Evolutionary conservation across 2,888 invertebrate species (phyloP).

Genomic region (Helleia helle): DNA sequence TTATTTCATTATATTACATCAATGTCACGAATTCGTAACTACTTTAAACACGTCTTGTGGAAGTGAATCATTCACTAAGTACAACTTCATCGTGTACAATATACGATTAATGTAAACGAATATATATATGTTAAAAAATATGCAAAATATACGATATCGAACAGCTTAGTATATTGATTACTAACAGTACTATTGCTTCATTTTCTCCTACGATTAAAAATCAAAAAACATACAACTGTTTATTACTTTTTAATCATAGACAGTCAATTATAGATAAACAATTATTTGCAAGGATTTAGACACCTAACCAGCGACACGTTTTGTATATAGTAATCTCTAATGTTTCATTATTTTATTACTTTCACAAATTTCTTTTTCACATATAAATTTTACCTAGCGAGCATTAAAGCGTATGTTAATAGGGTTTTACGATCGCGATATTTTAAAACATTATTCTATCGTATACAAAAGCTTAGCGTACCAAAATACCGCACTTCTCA

Average conservation of each 20-base stretch:
- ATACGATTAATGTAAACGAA: background rate
- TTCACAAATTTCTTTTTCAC: background rate
- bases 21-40: background rate
- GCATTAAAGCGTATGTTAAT: conserved; percentile 2
- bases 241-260: background rate
- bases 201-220: background rate
- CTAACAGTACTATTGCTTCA: conserved; percentile 4
- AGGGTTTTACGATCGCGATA: conserved; percentile 5
- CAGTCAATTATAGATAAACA: background rate
- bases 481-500: conserved; percentile 6
- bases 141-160: conserved; percentile 2
- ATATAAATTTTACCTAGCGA: background rate
- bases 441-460: conserved; percentile 18
- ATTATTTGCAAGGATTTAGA: background rate
- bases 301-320: background rate
- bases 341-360: background rate
- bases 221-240: background rate
- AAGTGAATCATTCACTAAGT: background rate
- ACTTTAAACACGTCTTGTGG: background rate
- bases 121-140: conserved; percentile 2
- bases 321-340: background rate
- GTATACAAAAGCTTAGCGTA: conserved; percentile 26
- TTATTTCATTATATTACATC: conserved; percentile 11
- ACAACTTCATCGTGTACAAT: background rate
- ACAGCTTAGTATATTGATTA: conserved; percentile 1